Evolutionary conservation across 2,113 vertebrate genomes (phyloP).

Genomic region (Sorex fumeus): DNA sequence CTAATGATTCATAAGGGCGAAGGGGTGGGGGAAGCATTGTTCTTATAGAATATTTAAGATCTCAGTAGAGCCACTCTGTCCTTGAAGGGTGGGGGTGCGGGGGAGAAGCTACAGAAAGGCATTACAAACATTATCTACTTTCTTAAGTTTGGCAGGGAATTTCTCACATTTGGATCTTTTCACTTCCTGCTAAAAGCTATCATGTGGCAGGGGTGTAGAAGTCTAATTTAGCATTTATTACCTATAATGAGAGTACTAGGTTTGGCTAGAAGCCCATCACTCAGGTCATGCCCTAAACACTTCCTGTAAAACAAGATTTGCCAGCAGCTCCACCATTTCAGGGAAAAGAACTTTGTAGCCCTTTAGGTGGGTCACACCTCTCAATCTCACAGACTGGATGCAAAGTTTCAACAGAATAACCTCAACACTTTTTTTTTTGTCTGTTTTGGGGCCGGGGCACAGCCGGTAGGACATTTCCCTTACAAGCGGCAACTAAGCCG

Average conservation of each 20-base stretch:
- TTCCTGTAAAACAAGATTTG: neutral
- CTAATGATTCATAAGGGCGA: no score
- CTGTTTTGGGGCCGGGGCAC: no score
- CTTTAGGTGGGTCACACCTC: neutral
- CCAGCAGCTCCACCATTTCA: neutral
- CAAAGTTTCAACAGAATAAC: conserved; percentile 3
- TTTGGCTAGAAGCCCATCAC: neutral
- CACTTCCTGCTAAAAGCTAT: conserved; percentile 12
- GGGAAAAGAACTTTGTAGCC: neutral
- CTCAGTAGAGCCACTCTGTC: conserved; percentile 33
- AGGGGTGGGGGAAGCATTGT: no score
- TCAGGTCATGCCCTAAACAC: neutral
- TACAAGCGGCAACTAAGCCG: no score
- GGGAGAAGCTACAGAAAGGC: conserved; percentile 12
- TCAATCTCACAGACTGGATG: neutral
- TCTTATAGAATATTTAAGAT: neutral
- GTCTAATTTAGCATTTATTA: conserved; percentile 21
- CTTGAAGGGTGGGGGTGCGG: neutral
- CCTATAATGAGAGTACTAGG: conserved; percentile 17
- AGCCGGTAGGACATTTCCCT: no score
- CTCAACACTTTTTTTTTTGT: neutral
- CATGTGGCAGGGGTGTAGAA: neutral
- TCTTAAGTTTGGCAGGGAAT: neutral
- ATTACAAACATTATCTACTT: conserved; percentile 24
- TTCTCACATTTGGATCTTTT: no score